Evolutionary conservation across 2,797 vertebrate genomes (phyloP).

Genomic region (Pangasius larnaudii): DNA sequence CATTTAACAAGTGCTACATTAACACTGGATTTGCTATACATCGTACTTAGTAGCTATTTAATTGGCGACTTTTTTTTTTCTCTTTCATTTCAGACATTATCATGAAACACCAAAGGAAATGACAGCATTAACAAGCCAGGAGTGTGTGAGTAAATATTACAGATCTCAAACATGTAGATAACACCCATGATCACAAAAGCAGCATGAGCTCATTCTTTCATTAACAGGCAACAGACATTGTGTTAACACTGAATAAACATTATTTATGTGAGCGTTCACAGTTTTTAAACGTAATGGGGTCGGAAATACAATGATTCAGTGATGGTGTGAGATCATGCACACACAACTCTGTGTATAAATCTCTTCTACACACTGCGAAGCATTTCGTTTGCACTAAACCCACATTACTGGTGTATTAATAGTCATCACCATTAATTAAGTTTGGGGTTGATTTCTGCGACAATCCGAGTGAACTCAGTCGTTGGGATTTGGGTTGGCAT

Average conservation of each 20-base stretch:
- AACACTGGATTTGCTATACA: neutral
- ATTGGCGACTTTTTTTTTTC: neutral
- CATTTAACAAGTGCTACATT: slow-evolving; percentile 17
- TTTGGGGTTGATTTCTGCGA: neutral
- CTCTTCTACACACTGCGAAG: neutral
- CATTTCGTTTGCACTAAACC: neutral
- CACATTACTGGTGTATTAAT: neutral
- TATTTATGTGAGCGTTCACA: slow-evolving; percentile 2
- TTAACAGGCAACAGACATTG: neutral
- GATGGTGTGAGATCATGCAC: neutral
- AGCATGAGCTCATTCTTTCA: neutral
- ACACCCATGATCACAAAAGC: neutral
- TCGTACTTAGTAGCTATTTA: neutral
- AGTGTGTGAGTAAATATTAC: slow-evolving; percentile 14
- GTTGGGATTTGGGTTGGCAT: slow-evolving; percentile 88
- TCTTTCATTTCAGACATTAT: neutral
- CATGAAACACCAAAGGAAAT: neutral
- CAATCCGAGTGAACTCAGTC: slow-evolving; percentile 68
- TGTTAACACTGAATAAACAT: slow-evolving; percentile 2
- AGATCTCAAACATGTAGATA: slow-evolving; percentile 4
- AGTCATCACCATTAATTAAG: neutral
- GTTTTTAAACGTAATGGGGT: neutral
- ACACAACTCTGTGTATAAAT: neutral
- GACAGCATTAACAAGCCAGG: neutral
- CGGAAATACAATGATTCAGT: neutral